Base-by-base conservation (phyloP, 2,113 vertebrate species). In the Callaeas wilsoni region DNA sequence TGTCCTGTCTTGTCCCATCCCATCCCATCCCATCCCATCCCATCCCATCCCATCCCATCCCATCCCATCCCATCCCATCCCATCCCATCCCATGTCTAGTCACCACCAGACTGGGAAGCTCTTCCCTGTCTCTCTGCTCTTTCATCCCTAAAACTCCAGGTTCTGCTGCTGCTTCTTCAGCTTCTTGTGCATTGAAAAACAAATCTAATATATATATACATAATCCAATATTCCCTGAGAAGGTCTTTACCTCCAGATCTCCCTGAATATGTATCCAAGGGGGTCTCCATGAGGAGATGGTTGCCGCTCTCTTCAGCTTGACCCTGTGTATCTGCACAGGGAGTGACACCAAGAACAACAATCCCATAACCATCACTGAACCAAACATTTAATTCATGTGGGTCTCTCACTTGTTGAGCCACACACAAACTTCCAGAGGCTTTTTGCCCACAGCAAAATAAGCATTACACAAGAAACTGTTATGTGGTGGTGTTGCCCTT, bases 21-120 rank as follows among this genome's bases (percentile, higher is more conserved):
- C 0, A 1, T 27, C 44, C 57, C 1, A 0, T 33, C 30, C 39
- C 39, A 32, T 55, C 32, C 46, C 50, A 18, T 47, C 55, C 84
- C 0, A 1, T 27, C 44, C 57, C 1, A 0, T 33, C 30, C 39
- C 39, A 32, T 55, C 32, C 55, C 53, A 6, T 44, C 41, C 62
- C 30, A 16, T 50, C 46, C 46, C n/a, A 13, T 49, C 65, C 64
- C 12, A 19, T 33, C 64, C 42, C 42, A 26, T 37, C 46, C 78
- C 62, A 13, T 42, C 52, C 79, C 0, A 1, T 27, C 29, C 69
- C 1, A n/a, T n/a, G n/a, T n/a, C n/a, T n/a, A 0, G 16, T 26
- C 3, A 7, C 27, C 65, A 37, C 29, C 30, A 75, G 63, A n/a
- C 30, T 64, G 52, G 25, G 59, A 30, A 82, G 21, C n/a, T 52